These are phyloP conservation scores for Nyctalus aviator DNA, from an alignment of 2,797 vertebrate species.

Conservation along the genomic window DNA sequence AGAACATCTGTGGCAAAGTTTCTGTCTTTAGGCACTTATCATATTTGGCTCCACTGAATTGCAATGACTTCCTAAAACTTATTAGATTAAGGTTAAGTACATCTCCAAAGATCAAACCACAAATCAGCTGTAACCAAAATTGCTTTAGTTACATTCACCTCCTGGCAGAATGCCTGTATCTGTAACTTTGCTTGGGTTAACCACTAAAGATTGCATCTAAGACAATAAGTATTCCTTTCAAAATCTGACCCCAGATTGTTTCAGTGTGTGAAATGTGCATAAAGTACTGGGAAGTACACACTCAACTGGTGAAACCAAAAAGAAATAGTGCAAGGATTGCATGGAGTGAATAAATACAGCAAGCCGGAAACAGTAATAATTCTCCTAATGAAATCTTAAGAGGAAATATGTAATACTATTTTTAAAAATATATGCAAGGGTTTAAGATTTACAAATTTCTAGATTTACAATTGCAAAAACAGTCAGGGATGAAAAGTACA, in stretches of 20 bases:
- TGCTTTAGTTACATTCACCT: constrained; percentile 28
- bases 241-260: neutral
- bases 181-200: constrained; percentile 34
- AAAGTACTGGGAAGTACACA: neutral
- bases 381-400: neutral
- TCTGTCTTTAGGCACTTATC: neutral
- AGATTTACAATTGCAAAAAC: neutral
- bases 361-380: neutral
- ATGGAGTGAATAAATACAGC: neutral
- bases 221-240: constrained; percentile 13
- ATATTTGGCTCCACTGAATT: neutral
- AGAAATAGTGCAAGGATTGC: neutral
- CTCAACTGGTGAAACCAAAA: neutral
- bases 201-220: constrained; percentile 25
- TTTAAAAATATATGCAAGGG: neutral
- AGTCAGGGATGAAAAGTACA: neutral
- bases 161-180: neutral
- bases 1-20: neutral
- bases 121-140: constrained; percentile 59
- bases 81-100: constrained; percentile 54
- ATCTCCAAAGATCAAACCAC: constrained; percentile 49
- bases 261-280: neutral
- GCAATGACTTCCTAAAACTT: constrained; percentile 48
- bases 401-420: neutral
- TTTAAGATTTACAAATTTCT: neutral